phyloP scores from a whole-genome alignment of 2,888 invertebrate species.

The Lithodes maja region DNA sequence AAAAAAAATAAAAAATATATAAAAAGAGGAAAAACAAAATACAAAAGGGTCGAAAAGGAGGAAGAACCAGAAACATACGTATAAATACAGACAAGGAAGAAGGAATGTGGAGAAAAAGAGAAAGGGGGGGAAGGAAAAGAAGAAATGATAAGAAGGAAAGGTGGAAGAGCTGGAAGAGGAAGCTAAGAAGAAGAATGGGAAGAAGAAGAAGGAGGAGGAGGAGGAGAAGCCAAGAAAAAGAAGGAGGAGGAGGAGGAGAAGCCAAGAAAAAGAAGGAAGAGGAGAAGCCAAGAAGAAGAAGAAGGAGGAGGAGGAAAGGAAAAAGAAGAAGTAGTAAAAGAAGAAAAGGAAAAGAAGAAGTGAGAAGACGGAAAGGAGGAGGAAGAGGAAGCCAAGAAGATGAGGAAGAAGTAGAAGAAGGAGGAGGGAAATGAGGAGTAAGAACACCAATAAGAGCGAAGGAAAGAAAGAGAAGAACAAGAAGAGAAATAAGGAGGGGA shows the following conservation, averaged over 20 bases:
- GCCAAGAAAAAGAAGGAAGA: not conserved
- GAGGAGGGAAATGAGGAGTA: not conserved
- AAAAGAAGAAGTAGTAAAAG: not conserved
- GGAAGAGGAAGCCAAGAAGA: not conserved
- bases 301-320: not conserved
- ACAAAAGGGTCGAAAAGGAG: not conserved
- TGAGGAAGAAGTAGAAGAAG: not conserved
- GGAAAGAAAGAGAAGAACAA: not conserved
- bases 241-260: not conserved
- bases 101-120: not conserved
- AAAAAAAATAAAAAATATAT: not conserved
- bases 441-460: not conserved
- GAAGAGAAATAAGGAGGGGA: not conserved
- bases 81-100: not conserved
- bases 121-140: constrained; percentile 7
- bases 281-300: not conserved
- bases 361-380: not conserved
- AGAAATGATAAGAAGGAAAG: constrained; percentile 2
- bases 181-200: not conserved
- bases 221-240: not conserved
- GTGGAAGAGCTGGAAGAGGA: not conserved
- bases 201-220: not conserved
- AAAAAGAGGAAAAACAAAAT: not conserved
- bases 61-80: no score
- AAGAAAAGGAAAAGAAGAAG: not conserved